Evolutionary conservation across 2,797 vertebrate species (phyloP).

Genomic region (Cichlasoma orientale): DNA sequence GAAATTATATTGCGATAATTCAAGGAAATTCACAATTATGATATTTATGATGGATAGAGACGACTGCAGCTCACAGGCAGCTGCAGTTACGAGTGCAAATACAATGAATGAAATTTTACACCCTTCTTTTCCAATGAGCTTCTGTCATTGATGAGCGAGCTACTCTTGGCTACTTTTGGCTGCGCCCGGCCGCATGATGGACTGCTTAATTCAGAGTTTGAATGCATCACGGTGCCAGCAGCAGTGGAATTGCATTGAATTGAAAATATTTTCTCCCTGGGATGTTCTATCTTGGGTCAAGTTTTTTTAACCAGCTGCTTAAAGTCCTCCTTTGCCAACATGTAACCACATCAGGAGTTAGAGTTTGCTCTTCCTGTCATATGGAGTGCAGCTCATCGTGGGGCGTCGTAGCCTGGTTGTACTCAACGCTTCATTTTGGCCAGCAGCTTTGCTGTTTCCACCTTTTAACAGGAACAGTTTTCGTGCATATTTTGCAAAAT

Average conservation of each 20-base stretch:
- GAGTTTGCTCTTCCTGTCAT: not conserved
- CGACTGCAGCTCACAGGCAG: fast-evolving
- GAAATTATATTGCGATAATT: not conserved
- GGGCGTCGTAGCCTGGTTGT: no score
- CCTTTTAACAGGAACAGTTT: no score
- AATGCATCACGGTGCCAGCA: not conserved
- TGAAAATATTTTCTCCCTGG: not conserved
- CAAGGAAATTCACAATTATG: not conserved
- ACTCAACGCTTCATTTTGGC: no score
- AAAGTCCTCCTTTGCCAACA: not conserved
- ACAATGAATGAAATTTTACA: not conserved
- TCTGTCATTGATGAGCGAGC: not conserved
- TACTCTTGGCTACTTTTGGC: not conserved
- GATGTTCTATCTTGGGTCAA: not conserved
- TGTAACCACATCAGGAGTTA: not conserved
- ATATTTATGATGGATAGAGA: not conserved
- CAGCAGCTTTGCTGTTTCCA: no score
- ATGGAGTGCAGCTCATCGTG: not conserved
- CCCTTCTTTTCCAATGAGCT: not conserved
- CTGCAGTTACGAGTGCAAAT: not conserved
- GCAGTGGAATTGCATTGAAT: not conserved
- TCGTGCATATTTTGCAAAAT: not conserved
- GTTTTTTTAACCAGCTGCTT: not conserved
- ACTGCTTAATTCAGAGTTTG: not conserved
- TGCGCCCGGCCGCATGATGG: no score